phyloP scores from a whole-genome alignment of 2,113 vertebrate genomes.

The Scomber japonicus region DNA sequence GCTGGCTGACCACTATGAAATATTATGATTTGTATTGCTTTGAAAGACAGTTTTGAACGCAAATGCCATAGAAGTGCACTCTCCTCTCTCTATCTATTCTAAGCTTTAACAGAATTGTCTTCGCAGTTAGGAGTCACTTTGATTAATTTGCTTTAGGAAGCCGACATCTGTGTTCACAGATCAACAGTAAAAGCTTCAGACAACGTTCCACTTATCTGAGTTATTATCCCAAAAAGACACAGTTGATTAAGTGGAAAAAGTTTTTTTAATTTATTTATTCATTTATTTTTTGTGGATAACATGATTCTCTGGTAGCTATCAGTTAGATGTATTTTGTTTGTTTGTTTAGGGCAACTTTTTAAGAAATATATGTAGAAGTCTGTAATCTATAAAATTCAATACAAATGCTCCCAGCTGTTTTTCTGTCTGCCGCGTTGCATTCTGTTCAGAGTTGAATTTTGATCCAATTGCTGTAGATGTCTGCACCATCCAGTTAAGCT shows the following conservation, averaged over 20 bases:
- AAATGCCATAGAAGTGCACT: conserved; percentile 20
- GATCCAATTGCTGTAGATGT: conserved; percentile 51
- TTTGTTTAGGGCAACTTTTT: conserved; percentile 39
- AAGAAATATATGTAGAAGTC: conserved; percentile 29
- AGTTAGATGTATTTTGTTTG: conserved; percentile 41
- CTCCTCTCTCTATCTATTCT: background rate
- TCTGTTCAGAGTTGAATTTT: conserved; percentile 42
- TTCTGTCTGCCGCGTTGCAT: conserved; percentile 5
- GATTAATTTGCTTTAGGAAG: conserved; percentile 80
- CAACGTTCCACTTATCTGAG: conserved; percentile 65
- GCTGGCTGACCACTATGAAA: conserved; percentile 58
- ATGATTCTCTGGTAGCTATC: background rate
- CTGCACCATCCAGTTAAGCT: conserved; percentile 58
- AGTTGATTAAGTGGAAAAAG: conserved; percentile 64
- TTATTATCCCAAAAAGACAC: conserved; percentile 72
- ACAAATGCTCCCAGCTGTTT: background rate
- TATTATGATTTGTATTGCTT: conserved; percentile 44
- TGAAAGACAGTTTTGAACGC: conserved; percentile 38
- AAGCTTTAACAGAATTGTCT: conserved; percentile 43
- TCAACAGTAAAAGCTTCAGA: conserved; percentile 74
- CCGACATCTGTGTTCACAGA: conserved; percentile 78
- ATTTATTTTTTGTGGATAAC: background rate
- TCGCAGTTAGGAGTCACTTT: conserved; percentile 64
- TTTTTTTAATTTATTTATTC: conserved; percentile 10
- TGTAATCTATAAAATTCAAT: conserved; percentile 49